Base-by-base conservation (phyloP, 1,140 invertebrate genomes). In the Megalonaias nervosa region DNA sequence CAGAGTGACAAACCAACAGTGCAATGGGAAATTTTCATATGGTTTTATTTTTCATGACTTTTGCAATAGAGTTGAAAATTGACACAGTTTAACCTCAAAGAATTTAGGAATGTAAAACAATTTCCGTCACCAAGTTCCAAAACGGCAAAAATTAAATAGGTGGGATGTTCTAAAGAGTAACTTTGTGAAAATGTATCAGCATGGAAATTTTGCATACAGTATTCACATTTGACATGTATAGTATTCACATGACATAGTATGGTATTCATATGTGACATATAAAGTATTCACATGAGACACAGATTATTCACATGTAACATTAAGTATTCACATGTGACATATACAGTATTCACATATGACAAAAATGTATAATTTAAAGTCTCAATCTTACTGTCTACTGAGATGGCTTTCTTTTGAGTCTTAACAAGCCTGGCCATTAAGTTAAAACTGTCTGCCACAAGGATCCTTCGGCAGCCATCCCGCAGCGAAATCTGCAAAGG, bases 371-470 rank as follows among this genome's bases (percentile, higher is more conserved):
- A 6, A 31, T 48, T 17, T 6, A 26, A 56, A 48, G 9, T n/a
- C 5, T 48, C 21, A 17, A 38, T 82, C 81, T 85, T 91, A 93
- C 93, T 93, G 86, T 93, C 92, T 58, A 95, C 89, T 66, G 92
- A 93, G 73, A 96, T 94, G 19, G 96, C 97, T 87, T 93, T 93
- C 85, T 95, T 94, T 82, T 97, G 96, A 57, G 93, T 92, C 55
- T 92, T 91, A 4, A 97, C 94, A 21, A 97, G 90, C 89, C 94
- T 95, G 79, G 96, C 94, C 87, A 97, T 94, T n/a, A 97, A 91
- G 89, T 95, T 94, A 85, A 97, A 97, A 90, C 97, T 97, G 92
- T 98, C 97, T 23, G 93, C 93, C 0, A 96, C 93, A 9, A 98
- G 93, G 80, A 98, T 97, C 88, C 95, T 94, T 84, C 96, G 96